These are phyloP conservation scores for Notarius lentiginosus DNA, from an alignment of 2,113 vertebrate species.

Conservation along the genomic window DNA sequence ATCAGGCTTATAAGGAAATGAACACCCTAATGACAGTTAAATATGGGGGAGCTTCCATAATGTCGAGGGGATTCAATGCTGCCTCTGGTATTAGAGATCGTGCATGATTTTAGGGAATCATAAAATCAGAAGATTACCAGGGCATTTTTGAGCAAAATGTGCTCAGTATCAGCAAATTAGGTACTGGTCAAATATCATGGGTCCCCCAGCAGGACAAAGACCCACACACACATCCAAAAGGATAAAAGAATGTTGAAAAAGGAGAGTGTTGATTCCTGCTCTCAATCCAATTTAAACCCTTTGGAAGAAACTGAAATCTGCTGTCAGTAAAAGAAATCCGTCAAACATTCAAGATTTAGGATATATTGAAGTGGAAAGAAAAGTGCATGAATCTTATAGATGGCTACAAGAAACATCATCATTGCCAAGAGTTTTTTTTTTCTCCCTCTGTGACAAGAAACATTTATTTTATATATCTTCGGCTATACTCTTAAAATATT, in stretches of 20 bases:
- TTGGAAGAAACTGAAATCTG: background rate
- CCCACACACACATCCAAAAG: background rate
- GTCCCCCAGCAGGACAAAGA: background rate
- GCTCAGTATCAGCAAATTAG: background rate
- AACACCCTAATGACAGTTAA: background rate
- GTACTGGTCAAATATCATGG: background rate
- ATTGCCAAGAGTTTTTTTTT: background rate
- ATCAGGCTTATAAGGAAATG: background rate
- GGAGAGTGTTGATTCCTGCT: background rate
- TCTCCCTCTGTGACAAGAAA: background rate
- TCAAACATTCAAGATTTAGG: background rate
- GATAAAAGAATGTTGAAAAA: background rate
- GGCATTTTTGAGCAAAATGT: background rate
- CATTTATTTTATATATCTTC: background rate
- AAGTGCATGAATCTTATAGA: background rate
- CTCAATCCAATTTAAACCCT: background rate
- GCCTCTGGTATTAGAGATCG: background rate
- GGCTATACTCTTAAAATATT: background rate
- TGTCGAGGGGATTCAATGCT: background rate
- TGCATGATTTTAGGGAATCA: background rate
- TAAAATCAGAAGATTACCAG: background rate
- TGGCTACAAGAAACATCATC: background rate
- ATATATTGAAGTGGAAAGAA: conserved; percentile 6
- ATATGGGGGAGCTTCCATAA: background rate
- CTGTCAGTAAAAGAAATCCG: background rate